Evolutionary conservation across 2,888 invertebrate genomes (phyloP), one percentile per base, ranked within the genome.

Genomic region (Tachina grossa): DNA sequence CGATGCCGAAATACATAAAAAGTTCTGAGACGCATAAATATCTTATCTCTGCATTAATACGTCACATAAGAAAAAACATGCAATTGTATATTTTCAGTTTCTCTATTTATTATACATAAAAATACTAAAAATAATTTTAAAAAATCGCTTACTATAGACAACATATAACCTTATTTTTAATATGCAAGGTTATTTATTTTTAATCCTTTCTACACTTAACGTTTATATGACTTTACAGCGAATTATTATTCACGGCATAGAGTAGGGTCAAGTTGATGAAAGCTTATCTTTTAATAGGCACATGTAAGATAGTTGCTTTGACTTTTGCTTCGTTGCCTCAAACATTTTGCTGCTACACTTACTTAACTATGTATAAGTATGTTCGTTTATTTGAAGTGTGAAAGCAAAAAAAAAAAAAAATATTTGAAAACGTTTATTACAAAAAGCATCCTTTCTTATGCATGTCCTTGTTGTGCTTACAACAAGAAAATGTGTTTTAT

Each of bases 181-280:
- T 31, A n/a, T 9, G 51, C 51, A 13, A 68, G 68, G 68, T 19
- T 68, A 41, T 41, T 53, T 41, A 68, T 68, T 68, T 53, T 51
- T 6, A 68, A 39, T 51, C 2, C 16, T 68, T 19, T 9, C 4
- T 9, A 11, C 14, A 53, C n/a, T 69, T 13, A 43, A 19, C 14
- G 16, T 9, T 53, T 41, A 16, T 43, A 0, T 61, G 19, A n/a
- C 39, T 59, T 59, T 41, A 31, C 31, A 41, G 72, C 39, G 14
- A 1, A 61, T 39, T 61, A 74, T 19, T 61, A 74, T 19, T 61
- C 19, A 74, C 14, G 16, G 14, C 31, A 31, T 31, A 61, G 61
- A 49, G 2, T 41, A 49, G 72, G 74, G 74, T 74, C 61, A 61
- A 74, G 49, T 59, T 13, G 74, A 39, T 74, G 39, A 74, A 74